phyloP scores from a whole-genome alignment of 64 coral and sea anemone species.

The Montipora capricornis region DNA sequence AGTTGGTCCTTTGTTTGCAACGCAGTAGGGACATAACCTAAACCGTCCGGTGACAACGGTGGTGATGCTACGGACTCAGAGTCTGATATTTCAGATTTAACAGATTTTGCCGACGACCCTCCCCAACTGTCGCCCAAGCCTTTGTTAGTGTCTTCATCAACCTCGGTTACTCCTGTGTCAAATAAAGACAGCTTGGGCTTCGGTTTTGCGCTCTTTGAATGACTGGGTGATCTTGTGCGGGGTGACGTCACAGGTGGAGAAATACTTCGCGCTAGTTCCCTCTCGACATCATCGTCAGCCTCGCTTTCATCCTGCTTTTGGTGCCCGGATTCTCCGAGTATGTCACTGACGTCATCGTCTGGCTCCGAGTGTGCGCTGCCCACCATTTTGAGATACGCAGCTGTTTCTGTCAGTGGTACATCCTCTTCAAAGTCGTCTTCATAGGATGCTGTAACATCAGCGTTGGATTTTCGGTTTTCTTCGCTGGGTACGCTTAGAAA shows the following conservation, averaged over 20 bases:
- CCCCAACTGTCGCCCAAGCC: slow-evolving; percentile 88
- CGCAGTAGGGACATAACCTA: slow-evolving; percentile 76
- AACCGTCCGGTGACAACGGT: slow-evolving; percentile 67
- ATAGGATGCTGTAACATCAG: slow-evolving; percentile 68
- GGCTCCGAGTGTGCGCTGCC: slow-evolving; percentile 65
- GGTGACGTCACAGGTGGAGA: slow-evolving; percentile 81
- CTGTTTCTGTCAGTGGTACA: slow-evolving; percentile 84
- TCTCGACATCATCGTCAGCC: slow-evolving; percentile 88
- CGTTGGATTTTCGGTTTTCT: neutral
- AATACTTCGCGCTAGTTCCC: slow-evolving; percentile 83
- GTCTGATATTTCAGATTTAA: slow-evolving; percentile 39
- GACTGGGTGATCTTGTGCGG: slow-evolving; percentile 56
- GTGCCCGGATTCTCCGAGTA: slow-evolving; percentile 49
- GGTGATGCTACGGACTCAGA: slow-evolving; percentile 71
- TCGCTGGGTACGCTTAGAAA: slow-evolving; percentile 41
- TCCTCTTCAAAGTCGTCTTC: slow-evolving; percentile 93
- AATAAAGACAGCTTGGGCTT: slow-evolving; percentile 85
- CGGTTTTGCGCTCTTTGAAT: slow-evolving; percentile 43
- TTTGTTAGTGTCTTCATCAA: slow-evolving; percentile 61
- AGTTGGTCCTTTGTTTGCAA: slow-evolving; percentile 34
- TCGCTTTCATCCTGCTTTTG: slow-evolving; percentile 63
- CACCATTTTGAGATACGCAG: slow-evolving; percentile 89
- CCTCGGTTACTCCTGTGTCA: slow-evolving; percentile 30
- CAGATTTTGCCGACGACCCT: slow-evolving; percentile 70
- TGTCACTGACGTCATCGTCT: slow-evolving; percentile 77